Evolutionary conservation across 2,797 vertebrate genomes (phyloP), one percentile per base, ranked within the genome.

Genomic region (Gymnothorax reevesii): DNA sequence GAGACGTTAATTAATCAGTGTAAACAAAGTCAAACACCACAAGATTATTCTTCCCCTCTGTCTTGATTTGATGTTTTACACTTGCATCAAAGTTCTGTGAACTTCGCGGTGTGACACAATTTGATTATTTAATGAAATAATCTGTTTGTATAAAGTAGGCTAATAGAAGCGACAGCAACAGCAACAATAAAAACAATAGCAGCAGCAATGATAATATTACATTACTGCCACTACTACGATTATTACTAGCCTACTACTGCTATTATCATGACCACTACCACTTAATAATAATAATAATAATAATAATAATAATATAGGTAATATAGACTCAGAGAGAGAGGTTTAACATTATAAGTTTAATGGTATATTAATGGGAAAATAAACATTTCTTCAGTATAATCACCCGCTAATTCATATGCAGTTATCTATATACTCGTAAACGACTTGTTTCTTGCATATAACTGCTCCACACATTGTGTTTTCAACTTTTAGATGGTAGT

Each of bases 401-500:
- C 9, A 83, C 57, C 25, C 9, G 3, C 22, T 57, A 27, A 57
- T 57, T 17, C 66, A 33, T 85, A 57, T 71, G 42, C 20, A 7
- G 12, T 42, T 7, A 57, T 57, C 27, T 80, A 6, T 17, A 49
- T 52, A 59, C 57, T 33, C 57, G 73, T 9, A 57, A 87, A 55
- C 12, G 66, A 85, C 75, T 85, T 75, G 79, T 83, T 88, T 55
- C 64, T n/a, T 49, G 22, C 20, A 82, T 59, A 62, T 75, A 62
- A 62, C 27, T 62, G 83, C 22, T 33, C 64, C 15, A 49, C 25
- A 15, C 7, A 15, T 64, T 86, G 77, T 82, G 55, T 85, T 88
- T 59, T 55, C 8, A 85, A 88, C 88, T 88, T 86, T 91, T 82
- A 91, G 90, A 89, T 91, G 93, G 91, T 93, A 86, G 89, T 90